Base-by-base conservation (phyloP, 2,113 vertebrate species). In the Bothrops jararaca region DNA sequence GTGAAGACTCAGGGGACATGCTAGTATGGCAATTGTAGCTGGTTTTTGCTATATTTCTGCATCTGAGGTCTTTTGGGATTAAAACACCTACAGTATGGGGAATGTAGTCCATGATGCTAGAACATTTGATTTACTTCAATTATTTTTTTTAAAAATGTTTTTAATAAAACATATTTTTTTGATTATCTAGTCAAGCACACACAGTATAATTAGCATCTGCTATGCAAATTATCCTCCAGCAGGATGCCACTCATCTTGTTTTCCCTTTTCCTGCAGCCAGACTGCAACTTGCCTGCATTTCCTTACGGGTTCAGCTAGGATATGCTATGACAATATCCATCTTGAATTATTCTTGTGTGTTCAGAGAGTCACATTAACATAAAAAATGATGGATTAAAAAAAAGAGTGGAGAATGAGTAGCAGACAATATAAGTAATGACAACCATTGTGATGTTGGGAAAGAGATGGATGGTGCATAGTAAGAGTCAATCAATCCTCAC, bases 361-460 rank as follows among this genome's bases (percentile, higher is more conserved):
- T 86, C 34, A 50, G 53, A 48, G 26, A 34, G 39, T 39, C 52
- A 26, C 52, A 56, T 60, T 92, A 39, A 58, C 23, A 85, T 23
- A 42, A 45, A 89, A 24, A 42, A 53, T 93, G n/a, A 88, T 91
- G 29, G 85, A 88, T 89, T 88, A 85, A 60, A 34, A 39, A 29
- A 34, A 93, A 89, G 26, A 85, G 52, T 18, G 10, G 24, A 89
- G 54, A 93, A 89, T 89, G n/a, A 91, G 85, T 29, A 91, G 53
- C 45, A 86, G 45, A 85, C n/a, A 85, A 60, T 85, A 85, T 85
- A n/a, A 90, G 54, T 92, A 92, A 86, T 92, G 58, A 53, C 64
- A 89, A 29, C 20, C 53, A 39, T 50, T 90, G 69, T 85, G 60
- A 11, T 53, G 54, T 23, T 42, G 13, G 42, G n/a, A 58, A 90